These are phyloP conservation scores for Drosophila fulvimacula DNA, from an alignment of 2,888 invertebrate genomes.

Conservation along the genomic window DNA sequence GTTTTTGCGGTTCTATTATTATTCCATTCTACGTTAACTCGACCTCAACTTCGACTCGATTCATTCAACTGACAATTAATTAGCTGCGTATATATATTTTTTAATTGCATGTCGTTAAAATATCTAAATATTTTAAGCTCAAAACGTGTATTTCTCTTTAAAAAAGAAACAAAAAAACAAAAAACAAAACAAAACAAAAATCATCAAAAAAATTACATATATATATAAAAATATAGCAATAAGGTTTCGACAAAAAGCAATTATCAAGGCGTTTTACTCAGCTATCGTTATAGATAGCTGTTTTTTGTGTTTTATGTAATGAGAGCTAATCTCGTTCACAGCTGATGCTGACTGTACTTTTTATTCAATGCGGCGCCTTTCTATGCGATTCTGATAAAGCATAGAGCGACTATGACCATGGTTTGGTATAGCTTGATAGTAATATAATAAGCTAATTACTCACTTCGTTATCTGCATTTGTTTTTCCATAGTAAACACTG, in stretches of 20 bases:
- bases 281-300: constrained; percentile 3
- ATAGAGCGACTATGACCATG: neutral
- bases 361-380: no score
- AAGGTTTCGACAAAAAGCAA: constrained; percentile 74
- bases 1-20: constrained; percentile 50
- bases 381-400: neutral
- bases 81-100: constrained; percentile 57
- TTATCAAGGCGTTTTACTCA: constrained; percentile 14
- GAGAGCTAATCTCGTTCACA: neutral
- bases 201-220: constrained; percentile 61
- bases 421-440: neutral
- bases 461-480: no score
- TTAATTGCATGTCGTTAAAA: constrained; percentile 79
- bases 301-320: neutral
- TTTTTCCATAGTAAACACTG: no score
- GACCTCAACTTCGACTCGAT: constrained; percentile 30
- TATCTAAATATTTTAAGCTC: constrained; percentile 77
- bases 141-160: constrained; percentile 79
- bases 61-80: constrained; percentile 72
- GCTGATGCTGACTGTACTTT: neutral
- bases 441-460: no score
- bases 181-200: constrained; percentile 71
- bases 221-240: constrained; percentile 71
- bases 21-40: constrained; percentile 67
- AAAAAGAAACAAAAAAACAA: constrained; percentile 72